Base-by-base conservation (phyloP, 2,797 vertebrate genomes). In the Avahi laniger region DNA sequence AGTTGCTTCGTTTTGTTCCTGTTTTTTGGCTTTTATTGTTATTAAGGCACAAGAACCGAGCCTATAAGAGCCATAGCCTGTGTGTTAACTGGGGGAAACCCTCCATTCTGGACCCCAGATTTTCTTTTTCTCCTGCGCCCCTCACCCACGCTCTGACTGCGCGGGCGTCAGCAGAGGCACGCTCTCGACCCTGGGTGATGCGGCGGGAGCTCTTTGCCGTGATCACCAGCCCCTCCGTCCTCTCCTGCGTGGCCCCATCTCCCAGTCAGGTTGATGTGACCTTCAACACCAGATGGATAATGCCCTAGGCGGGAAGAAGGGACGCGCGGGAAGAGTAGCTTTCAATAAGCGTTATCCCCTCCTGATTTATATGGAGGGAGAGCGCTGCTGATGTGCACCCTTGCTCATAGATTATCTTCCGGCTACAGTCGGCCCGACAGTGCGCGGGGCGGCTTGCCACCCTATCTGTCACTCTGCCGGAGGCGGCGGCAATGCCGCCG, bases 381-480 rank as follows among this genome's bases (percentile, higher is more conserved):
- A 95, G 88, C 22, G 0, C 63, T 91, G 94, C 88, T 91, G 98
- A 98, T 95, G 93, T 85, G 86, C 24, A 0, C 87, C 87, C 13
- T 93, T 76, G 91, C 97, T 98, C 96, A 89, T 96, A 98, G 97
- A 98, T 98, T 97, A 98, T 96, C 97, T 98, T 95, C 93, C 46
- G 93, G 95, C 97, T 91, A 96, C 96, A 82, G 93, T 70, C 95
- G 69, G 91, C 84, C 95, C 72, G 75, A 52, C 93, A 92, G 93
- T 89, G 96, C 15, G 0, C 84, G 95, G 93, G 96, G 94, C 59
- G 22, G 82, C 70, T 93, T 15, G 0, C 87, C 82, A 94, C 82
- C 83, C 93, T 48, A 96, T 98, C 97, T 2, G 96, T 98, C 98
- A 98, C 65, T 41, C 95, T 95, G 84, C 92, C 10, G 0, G 52